Percentiles rank a stretch among this genome's conserved stretches.
These are phyloP conservation scores for Stercorarius parasiticus DNA, from an alignment of 2,113 vertebrate species.

Conservation along the genomic window DNA sequence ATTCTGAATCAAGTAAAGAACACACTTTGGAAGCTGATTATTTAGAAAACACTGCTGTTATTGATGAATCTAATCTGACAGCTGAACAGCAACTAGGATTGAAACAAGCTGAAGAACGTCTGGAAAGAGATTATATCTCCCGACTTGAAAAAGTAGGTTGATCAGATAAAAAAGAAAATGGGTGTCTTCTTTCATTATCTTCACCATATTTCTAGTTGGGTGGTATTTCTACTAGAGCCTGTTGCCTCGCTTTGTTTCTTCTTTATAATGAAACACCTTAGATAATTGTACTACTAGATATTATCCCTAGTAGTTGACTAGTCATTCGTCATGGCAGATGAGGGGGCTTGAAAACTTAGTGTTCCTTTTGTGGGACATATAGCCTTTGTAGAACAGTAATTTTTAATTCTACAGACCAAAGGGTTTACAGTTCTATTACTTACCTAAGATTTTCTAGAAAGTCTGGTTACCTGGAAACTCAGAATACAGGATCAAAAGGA, in stretches of 20 bases:
- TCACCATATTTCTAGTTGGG: slow-evolving; percentile 1
- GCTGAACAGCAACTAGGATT: slow-evolving; percentile 93
- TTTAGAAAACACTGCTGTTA: slow-evolving; percentile 72
- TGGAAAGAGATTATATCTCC: slow-evolving; percentile 96
- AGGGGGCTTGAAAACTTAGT: not conserved
- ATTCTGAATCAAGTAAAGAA: slow-evolving; percentile 73
- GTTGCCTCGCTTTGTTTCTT: not conserved
- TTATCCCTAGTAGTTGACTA: not conserved
- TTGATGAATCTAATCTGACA: slow-evolving; percentile 83
- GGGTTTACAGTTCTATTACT: not conserved
- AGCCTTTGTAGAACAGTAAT: not conserved
- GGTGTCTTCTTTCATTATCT: not conserved
- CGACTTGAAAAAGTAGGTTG: slow-evolving; percentile 88
- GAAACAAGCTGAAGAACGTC: slow-evolving; percentile 95
- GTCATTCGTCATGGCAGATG: not conserved
- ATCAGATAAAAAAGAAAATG: slow-evolving; percentile 29
- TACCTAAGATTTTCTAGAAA: not conserved
- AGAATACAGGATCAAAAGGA: not conserved
- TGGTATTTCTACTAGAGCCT: not conserved
- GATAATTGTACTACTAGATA: not conserved
- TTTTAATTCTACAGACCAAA: not conserved
- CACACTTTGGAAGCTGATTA: slow-evolving; percentile 73
- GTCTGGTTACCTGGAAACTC: not conserved
- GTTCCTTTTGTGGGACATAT: not conserved
- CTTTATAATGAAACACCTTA: not conserved